Conservation (phyloP, 2,888 invertebrate species). For the Drosophila parthenogenetica region DNA sequence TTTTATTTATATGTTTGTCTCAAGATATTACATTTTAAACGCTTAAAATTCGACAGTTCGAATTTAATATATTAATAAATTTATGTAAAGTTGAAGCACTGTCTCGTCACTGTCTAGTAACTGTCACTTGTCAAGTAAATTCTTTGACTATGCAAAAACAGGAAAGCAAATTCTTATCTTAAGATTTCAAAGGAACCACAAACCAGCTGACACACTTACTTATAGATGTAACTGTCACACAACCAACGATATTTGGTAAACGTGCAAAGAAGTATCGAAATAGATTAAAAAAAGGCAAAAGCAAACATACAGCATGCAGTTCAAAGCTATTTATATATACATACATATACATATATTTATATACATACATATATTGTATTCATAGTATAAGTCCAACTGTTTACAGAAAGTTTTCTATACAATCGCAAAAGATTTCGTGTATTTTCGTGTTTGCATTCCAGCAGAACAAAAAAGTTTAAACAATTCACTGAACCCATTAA, state of each 20-base stretch:
- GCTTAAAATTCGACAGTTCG: no score
- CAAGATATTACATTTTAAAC: no score
- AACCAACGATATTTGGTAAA: slow-evolving; percentile 34
- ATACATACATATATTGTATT: neutral
- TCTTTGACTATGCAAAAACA: neutral
- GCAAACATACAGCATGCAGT: slow-evolving; percentile 55
- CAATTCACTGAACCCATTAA: slow-evolving; percentile 11
- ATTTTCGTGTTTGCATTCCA: slow-evolving; percentile 13
- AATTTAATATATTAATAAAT: no score
- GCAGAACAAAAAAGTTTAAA: slow-evolving; percentile 20
- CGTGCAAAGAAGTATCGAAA: slow-evolving; percentile 40
- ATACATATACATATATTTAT: neutral
- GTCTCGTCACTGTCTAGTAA: no score
- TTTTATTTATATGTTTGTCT: no score
- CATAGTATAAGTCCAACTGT: slow-evolving; percentile 2
- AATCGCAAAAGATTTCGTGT: slow-evolving; percentile 7
- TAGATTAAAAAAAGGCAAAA: slow-evolving; percentile 36
- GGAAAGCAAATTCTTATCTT: slow-evolving; percentile 1
- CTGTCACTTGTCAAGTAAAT: no score
- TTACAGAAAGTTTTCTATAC: slow-evolving; percentile 1
- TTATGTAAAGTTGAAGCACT: no score
- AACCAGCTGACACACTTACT: slow-evolving; percentile 1
- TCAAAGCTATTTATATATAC: slow-evolving; percentile 18
- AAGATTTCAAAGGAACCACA: slow-evolving; percentile 25
- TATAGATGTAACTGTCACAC: neutral